Conservation (phyloP, 2,888 invertebrate genomes). For the Oscheius sp. region DNA sequence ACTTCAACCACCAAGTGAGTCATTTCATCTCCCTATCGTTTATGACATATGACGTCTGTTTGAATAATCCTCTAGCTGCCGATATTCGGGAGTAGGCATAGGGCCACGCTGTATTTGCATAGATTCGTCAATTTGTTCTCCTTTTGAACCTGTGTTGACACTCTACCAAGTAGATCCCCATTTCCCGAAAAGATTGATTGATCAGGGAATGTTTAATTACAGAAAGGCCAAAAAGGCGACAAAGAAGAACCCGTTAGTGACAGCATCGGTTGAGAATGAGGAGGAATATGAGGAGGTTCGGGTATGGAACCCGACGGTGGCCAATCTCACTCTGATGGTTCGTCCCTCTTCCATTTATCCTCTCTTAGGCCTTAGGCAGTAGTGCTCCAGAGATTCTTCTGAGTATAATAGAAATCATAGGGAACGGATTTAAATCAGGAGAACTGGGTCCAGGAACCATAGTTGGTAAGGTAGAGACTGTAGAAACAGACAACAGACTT, state of each 20-base stretch:
- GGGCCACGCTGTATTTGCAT: conserved; percentile 6
- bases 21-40: too few relatives aligned
- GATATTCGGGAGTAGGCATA: too few relatives aligned
- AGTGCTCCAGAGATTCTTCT: conserved; percentile 76
- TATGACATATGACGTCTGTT: too few relatives aligned
- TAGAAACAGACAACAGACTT: not conserved
- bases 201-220: conserved; percentile 4
- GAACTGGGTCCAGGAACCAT: conserved; percentile 76
- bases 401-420: conserved; percentile 74
- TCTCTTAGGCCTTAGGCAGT: conserved; percentile 73
- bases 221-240: conserved; percentile 72
- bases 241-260: conserved; percentile 51
- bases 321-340: conserved; percentile 75
- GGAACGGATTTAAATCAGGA: conserved; percentile 75
- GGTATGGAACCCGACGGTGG: conserved; percentile 75
- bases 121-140: conserved; percentile 20
- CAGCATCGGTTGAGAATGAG: conserved; percentile 16
- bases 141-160: conserved; percentile 3
- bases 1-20: conserved; percentile 67
- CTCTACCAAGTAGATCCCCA: not conserved
- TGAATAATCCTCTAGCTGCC: too few relatives aligned
- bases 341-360: not conserved
- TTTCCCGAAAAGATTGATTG: not conserved
- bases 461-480: conserved; percentile 74
- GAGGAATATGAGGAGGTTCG: conserved; percentile 78